Evolutionary conservation across 2,113 vertebrate species (phyloP).

Genomic region (Bubo blakistoni): DNA sequence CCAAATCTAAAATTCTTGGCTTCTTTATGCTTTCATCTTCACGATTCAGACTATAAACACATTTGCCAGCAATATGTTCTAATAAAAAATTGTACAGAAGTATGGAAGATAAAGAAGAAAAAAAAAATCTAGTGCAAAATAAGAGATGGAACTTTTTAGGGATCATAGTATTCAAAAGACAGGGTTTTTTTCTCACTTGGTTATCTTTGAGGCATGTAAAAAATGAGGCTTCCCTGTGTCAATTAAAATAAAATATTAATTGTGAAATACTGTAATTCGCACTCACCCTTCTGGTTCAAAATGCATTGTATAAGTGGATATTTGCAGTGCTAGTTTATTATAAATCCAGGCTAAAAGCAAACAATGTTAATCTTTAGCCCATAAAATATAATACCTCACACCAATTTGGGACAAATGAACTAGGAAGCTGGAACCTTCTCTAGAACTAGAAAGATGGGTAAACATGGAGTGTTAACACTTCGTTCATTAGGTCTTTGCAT

Average conservation of each 20-base stretch:
- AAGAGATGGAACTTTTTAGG: background rate
- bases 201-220: background rate
- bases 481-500: background rate
- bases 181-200: rapidly evolving
- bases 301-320: background rate
- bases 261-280: background rate
- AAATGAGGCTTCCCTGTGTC: background rate
- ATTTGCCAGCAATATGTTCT: background rate
- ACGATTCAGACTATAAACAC: background rate
- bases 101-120: background rate
- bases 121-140: background rate
- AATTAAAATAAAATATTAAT: background rate
- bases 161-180: background rate
- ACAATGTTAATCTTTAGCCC: background rate
- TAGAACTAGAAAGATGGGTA: background rate
- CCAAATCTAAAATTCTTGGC: background rate
- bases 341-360: background rate
- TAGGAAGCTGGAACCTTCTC: background rate
- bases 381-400: background rate
- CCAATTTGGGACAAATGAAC: background rate
- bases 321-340: background rate
- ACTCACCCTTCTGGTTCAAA: background rate
- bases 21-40: background rate
- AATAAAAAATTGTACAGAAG: background rate
- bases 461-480: background rate